A percentile compares a stretch with the other conserved stretches of the same genome.
Conservation (phyloP, 2,113 vertebrate species). For the Semnornis frantzii region DNA sequence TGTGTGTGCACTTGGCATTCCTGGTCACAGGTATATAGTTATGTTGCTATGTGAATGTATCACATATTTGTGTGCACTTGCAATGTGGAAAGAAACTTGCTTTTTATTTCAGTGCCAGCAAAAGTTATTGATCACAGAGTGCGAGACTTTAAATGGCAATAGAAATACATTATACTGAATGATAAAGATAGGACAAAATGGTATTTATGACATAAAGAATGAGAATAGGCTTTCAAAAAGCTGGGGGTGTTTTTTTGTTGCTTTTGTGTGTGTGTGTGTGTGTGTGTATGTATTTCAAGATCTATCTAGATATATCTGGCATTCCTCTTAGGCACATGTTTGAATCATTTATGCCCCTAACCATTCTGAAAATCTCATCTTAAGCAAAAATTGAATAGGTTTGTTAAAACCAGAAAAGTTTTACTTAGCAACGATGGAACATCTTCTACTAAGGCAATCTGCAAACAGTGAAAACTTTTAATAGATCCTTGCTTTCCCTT, state of each 20-base stretch:
- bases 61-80: neutral
- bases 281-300: neutral
- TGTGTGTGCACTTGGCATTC: neutral
- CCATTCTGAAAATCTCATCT: neutral
- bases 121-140: neutral
- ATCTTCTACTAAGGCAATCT: neutral
- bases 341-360: neutral
- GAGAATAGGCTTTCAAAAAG: neutral
- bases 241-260: neutral
- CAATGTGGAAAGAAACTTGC: neutral
- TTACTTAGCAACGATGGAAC: neutral
- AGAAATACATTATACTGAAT: neutral
- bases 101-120: neutral
- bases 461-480: neutral
- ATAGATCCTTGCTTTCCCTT: neutral
- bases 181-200: neutral
- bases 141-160: neutral
- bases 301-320: neutral
- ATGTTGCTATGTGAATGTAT: neutral
- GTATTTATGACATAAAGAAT: neutral
- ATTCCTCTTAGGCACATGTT: neutral
- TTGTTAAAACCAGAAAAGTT: neutral
- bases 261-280: no score
- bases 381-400: neutral
- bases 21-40: neutral